These are phyloP conservation scores for Euleptes europaea DNA, from an alignment of 2,113 vertebrate genomes.

Conservation along the genomic window DNA sequence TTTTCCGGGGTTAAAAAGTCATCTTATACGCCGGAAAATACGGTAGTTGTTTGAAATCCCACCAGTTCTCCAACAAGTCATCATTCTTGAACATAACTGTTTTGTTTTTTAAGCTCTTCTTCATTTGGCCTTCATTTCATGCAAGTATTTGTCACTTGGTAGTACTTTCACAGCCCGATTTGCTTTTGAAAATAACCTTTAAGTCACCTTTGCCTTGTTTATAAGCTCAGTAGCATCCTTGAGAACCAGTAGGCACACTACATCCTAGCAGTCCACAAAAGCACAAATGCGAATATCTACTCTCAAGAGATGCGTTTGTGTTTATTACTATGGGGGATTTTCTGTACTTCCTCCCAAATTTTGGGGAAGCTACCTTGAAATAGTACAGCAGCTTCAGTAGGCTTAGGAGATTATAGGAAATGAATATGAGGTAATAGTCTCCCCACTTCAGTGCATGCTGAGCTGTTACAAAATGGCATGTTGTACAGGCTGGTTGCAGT, in stretches of 20 bases:
- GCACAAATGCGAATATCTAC: rapidly evolving
- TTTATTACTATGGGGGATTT: neutral
- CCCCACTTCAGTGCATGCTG: neutral
- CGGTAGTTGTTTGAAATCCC: no score
- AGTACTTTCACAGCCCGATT: neutral
- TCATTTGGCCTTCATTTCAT: neutral
- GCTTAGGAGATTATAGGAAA: neutral
- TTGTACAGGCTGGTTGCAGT: neutral
- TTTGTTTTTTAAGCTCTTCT: neutral
- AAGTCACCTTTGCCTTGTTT: neutral
- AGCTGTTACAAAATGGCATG: neutral
- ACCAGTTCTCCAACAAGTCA: no score
- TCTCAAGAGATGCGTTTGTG: neutral
- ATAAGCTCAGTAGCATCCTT: neutral
- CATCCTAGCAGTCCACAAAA: neutral
- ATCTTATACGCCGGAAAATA: no score
- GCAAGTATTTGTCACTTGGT: neutral
- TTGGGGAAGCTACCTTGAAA: neutral
- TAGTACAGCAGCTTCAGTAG: neutral
- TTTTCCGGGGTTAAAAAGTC: no score
- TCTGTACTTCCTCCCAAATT: neutral
- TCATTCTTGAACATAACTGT: no score
- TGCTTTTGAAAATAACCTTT: constrained; percentile 10
- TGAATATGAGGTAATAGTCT: neutral
- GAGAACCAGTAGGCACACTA: neutral